These are phyloP conservation scores for Jacana jacana DNA, from an alignment of 2,113 vertebrate species.

Conservation along the genomic window DNA sequence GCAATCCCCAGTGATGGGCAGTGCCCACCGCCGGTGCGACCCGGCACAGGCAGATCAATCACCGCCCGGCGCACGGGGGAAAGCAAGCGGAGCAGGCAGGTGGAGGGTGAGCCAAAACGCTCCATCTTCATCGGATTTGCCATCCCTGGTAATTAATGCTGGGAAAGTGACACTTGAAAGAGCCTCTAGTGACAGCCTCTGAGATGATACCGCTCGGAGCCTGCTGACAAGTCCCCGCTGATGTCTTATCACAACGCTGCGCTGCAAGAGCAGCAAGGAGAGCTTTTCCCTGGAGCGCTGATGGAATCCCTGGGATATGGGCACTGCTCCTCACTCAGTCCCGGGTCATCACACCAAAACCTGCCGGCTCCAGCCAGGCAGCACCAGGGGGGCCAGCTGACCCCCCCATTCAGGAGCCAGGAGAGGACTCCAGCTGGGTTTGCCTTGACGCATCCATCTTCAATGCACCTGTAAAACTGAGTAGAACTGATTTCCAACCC, in stretches of 20 bases:
- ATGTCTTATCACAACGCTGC: conserved; percentile 34
- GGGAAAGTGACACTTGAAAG: conserved; percentile 74
- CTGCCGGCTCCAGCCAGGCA: not conserved
- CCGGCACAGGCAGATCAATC: not conserved
- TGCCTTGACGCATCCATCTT: not conserved
- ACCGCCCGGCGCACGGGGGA: not conserved
- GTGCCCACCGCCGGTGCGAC: accelerated
- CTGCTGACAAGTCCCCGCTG: conserved; percentile 62
- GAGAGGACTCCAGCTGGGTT: not conserved
- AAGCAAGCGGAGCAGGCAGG: not conserved
- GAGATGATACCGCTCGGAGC: conserved; percentile 27
- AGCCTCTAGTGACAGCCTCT: conserved; percentile 63
- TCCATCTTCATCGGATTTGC: conserved; percentile 24
- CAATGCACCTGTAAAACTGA: not conserved
- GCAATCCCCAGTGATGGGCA: not conserved
- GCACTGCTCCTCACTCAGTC: not conserved
- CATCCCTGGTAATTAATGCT: conserved; percentile 65
- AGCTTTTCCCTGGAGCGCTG: not conserved
- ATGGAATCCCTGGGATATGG: not conserved
- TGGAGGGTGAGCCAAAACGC: not conserved
- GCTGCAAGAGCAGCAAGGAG: not conserved
- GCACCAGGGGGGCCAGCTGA: not conserved
- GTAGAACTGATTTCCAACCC: not conserved
- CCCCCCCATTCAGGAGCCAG: accelerated
- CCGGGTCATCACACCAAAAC: accelerated